phyloP scores from a whole-genome alignment of 2,797 vertebrate genomes.

The Anabacerthia variegaticeps region DNA sequence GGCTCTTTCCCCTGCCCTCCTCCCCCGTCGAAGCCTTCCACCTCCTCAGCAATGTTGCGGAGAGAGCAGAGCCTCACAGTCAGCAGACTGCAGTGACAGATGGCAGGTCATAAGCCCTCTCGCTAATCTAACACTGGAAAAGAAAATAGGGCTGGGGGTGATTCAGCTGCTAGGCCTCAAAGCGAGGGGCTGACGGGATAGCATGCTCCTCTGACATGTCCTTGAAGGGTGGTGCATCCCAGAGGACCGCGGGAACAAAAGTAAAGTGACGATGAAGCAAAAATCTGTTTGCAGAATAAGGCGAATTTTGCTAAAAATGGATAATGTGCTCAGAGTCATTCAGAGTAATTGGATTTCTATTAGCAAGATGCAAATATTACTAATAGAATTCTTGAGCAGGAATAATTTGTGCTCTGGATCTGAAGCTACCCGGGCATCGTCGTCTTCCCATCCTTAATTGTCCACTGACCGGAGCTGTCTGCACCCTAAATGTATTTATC shows the following conservation, averaged over 20 bases:
- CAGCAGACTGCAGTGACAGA: conserved; percentile 71
- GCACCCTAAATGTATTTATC: conserved; percentile 11
- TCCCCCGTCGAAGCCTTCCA: conserved; percentile 30
- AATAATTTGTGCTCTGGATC: conserved; percentile 15
- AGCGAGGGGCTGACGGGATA: conserved; percentile 47
- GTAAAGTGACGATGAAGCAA: conserved; percentile 34
- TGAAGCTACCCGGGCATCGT: background rate
- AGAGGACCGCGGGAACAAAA: conserved; percentile 24
- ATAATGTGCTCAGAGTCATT: conserved; percentile 14
- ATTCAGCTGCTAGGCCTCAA: conserved; percentile 61
- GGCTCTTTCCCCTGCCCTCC: background rate
- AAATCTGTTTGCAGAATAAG: conserved; percentile 35
- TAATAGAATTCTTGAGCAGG: conserved; percentile 36
- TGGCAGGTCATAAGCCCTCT: conserved; percentile 71
- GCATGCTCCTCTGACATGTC: conserved; percentile 56
- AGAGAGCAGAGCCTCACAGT: conserved; percentile 50
- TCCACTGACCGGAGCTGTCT: conserved; percentile 46
- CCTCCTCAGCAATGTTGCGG: conserved; percentile 64
- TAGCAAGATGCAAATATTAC: conserved; percentile 42
- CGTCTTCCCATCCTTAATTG: conserved; percentile 20
- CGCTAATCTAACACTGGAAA: conserved; percentile 70
- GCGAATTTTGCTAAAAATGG: conserved; percentile 33
- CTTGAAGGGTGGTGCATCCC: conserved; percentile 61
- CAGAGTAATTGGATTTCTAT: conserved; percentile 49
- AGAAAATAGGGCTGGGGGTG: conserved; percentile 69